A percentile compares a stretch with the other conserved stretches of the same genome.
Conservation (phyloP, 2,113 vertebrate genomes). For the Pygathrix nemaeus region DNA sequence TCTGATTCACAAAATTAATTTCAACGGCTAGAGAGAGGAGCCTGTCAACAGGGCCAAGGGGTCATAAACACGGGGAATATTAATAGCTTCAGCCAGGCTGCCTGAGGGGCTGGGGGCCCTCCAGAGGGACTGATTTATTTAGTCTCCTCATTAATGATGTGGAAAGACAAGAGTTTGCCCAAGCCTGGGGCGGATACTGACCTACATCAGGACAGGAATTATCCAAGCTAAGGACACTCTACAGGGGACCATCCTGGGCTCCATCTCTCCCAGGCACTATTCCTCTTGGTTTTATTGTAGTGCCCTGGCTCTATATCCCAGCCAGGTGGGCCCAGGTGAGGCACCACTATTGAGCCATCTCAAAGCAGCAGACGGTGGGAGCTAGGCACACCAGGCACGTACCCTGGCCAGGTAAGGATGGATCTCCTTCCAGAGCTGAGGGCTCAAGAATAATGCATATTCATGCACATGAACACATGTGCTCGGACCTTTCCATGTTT, state of each 20-base stretch:
- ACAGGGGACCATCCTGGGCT: neutral
- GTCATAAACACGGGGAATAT: conserved; percentile 68
- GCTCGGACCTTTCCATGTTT: neutral
- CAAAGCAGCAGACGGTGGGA: neutral
- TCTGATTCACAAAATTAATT: conserved; percentile 81
- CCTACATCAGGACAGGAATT: conserved; percentile 49
- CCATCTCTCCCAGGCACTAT: neutral
- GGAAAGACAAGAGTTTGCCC: conserved; percentile 47
- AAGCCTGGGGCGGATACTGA: conserved; percentile 42
- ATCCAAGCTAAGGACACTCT: conserved; percentile 29
- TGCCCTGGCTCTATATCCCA: neutral
- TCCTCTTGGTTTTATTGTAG: neutral
- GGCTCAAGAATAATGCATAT: neutral
- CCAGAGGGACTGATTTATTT: conserved; percentile 63
- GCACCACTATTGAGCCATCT: rapidly evolving
- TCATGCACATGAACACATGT: rapidly evolving
- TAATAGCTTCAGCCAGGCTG: conserved; percentile 56
- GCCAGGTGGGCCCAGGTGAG: neutral
- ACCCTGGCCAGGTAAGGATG: neutral
- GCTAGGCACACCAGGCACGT: neutral
- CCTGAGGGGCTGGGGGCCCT: conserved; percentile 2
- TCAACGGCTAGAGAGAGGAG: conserved; percentile 60
- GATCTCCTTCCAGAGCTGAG: neutral
- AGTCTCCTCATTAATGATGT: conserved; percentile 66
- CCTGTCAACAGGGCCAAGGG: conserved; percentile 40